phyloP scores from a whole-genome alignment of 2,797 vertebrate species.

The Parauchenoglanis ngamensis region DNA sequence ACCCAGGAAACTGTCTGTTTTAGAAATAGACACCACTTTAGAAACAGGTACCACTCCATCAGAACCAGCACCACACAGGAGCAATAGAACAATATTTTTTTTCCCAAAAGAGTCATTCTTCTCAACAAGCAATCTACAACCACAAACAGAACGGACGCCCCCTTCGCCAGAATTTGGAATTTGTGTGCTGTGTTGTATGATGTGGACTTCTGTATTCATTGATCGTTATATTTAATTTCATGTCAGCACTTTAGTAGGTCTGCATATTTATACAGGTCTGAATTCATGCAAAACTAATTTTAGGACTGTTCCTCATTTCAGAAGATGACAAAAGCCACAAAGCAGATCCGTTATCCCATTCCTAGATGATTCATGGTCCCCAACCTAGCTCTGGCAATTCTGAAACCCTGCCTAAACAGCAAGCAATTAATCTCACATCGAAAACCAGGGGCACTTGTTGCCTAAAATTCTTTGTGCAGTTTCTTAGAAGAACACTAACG shows the following conservation, averaged over 20 bases:
- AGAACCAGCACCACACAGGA: too few species aligned
- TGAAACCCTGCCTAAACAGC: slow-evolving; percentile 2
- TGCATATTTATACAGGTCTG: not conserved
- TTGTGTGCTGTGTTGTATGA: not conserved
- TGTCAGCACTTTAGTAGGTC: not conserved
- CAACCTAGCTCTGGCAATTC: slow-evolving; percentile 14
- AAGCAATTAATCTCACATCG: slow-evolving; percentile 11
- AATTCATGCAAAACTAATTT: not conserved
- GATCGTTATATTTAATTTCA: not conserved
- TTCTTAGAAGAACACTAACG: slow-evolving; percentile 8
- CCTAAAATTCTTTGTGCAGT: slow-evolving; percentile 9
- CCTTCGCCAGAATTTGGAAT: too few species aligned
- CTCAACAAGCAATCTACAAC: too few species aligned
- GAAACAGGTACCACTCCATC: too few species aligned
- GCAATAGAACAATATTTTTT: too few species aligned
- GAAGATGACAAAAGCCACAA: slow-evolving; percentile 21
- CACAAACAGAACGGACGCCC: too few species aligned
- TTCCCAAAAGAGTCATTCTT: too few species aligned
- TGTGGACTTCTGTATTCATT: not conserved
- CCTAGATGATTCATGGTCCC: not conserved
- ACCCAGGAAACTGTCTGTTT: too few species aligned
- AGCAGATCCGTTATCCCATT: slow-evolving; percentile 18
- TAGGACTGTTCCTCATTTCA: not conserved
- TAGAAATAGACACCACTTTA: too few species aligned
- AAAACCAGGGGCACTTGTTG: slow-evolving; percentile 26